Conservation (phyloP, 2,888 invertebrate species). For the Hylaea fasciaria region DNA sequence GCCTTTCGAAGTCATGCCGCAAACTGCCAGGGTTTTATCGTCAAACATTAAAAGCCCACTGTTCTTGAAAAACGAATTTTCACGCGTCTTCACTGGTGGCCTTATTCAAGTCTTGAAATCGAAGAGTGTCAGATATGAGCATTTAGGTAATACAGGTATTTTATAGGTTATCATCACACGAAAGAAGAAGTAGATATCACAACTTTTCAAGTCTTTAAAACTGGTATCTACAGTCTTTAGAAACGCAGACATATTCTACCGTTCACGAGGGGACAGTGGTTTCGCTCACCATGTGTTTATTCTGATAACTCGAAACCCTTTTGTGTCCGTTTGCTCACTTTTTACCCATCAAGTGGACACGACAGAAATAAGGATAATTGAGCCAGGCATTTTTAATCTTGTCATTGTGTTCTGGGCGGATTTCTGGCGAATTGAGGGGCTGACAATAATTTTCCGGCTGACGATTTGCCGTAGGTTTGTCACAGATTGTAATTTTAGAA, state of each 20-base stretch:
- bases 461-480: slow-evolving; percentile 21
- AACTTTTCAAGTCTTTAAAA: too few species aligned
- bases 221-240: too few species aligned
- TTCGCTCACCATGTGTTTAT: slow-evolving; percentile 55
- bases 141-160: too few species aligned
- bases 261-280: background rate
- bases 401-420: slow-evolving; percentile 28
- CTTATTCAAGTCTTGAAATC: background rate
- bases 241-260: background rate
- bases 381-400: slow-evolving; percentile 46
- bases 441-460: slow-evolving; percentile 24
- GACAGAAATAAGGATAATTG: slow-evolving; percentile 41
- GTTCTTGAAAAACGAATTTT: too few species aligned
- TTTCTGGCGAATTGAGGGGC: slow-evolving; percentile 21
- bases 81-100: background rate
- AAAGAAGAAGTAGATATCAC: too few species aligned
- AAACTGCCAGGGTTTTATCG: too few species aligned
- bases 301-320: slow-evolving; percentile 49
- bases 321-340: slow-evolving; percentile 41
- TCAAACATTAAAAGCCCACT: too few species aligned
- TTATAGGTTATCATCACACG: too few species aligned
- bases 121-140: background rate
- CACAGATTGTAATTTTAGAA: slow-evolving; percentile 29
- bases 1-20: too few species aligned
- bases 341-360: slow-evolving; percentile 39